Evolutionary conservation across 2,888 invertebrate species (phyloP).

Genomic region (Eurois occulta): DNA sequence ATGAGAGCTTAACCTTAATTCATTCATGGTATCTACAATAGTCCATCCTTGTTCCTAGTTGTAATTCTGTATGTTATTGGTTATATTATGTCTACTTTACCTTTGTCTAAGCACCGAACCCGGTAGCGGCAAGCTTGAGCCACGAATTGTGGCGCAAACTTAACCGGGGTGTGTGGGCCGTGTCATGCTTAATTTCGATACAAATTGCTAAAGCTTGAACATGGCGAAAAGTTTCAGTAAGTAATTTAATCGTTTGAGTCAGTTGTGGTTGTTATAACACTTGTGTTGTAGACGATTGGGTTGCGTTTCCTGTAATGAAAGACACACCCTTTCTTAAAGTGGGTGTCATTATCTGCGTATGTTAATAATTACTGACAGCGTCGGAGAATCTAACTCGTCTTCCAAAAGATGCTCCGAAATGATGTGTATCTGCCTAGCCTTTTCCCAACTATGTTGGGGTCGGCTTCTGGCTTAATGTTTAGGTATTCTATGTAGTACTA

Average conservation of each 20-base stretch:
- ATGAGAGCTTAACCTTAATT: background rate
- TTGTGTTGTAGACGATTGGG: conserved; percentile 17
- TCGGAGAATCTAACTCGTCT: no score
- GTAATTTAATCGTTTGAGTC: conserved; percentile 46
- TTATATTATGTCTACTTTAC: conserved; percentile 10
- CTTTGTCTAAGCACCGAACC: conserved; percentile 71
- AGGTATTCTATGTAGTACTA: background rate
- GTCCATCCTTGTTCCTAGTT: background rate
- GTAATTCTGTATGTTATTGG: background rate
- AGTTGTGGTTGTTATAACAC: conserved; percentile 31
- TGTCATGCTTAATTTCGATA: conserved; percentile 68
- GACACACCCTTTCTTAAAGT: conserved; percentile 26
- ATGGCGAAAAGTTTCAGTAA: conserved; percentile 57
- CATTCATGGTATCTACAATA: rapidly evolving
- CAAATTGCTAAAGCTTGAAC: conserved; percentile 64
- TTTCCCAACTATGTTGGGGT: no score
- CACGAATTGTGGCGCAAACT: conserved; percentile 70
- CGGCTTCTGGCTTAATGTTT: background rate
- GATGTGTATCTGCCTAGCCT: no score
- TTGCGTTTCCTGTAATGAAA: conserved; percentile 37
- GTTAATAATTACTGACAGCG: background rate
- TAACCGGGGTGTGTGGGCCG: conserved; percentile 63
- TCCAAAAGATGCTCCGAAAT: background rate
- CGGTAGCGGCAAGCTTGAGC: conserved; percentile 67
- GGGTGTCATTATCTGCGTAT: conserved; percentile 1